These are phyloP conservation scores for Brachyistius frenatus DNA, from an alignment of 2,113 vertebrate species.

Conservation along the genomic window DNA sequence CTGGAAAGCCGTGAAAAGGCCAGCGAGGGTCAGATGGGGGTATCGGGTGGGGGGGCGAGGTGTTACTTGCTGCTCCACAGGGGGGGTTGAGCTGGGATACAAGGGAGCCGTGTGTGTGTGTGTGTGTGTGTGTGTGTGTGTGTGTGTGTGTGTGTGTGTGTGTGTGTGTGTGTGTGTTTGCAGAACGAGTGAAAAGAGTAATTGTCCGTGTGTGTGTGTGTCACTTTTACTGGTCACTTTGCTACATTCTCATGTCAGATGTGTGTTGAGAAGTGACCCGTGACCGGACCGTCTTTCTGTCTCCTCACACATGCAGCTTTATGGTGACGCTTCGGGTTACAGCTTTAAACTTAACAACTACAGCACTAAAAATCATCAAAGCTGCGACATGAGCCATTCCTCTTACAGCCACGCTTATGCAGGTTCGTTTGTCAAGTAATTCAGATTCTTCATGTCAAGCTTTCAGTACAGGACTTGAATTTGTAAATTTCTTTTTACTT, in stretches of 20 bases:
- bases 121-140: constrained; percentile 25
- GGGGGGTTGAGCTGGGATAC: constrained; percentile 34
- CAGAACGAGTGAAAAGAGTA: constrained; percentile 32
- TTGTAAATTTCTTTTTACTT: no score
- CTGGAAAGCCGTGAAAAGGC: constrained; percentile 65
- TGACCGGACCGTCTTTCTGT: constrained; percentile 28
- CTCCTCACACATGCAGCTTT: constrained; percentile 33
- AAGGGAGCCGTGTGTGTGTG: constrained; percentile 14
- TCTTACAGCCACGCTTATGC: background rate
- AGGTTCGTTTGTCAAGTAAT: no score
- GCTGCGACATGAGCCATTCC: background rate
- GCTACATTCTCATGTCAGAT: constrained; percentile 55
- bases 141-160: constrained; percentile 38
- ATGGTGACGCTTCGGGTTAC: constrained; percentile 32
- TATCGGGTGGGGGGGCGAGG: background rate
- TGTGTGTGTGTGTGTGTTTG: constrained; percentile 6
- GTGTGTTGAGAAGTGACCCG: constrained; percentile 51
- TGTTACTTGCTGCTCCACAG: constrained; percentile 47
- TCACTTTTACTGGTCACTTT: constrained; percentile 54
- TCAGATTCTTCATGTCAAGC: no score
- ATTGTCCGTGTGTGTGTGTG: constrained; percentile 15
- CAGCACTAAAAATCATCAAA: constrained; percentile 25
- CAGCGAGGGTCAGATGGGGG: constrained; percentile 44
- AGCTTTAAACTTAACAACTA: constrained; percentile 34
- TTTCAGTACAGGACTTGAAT: no score